Percentiles rank a stretch among this genome's conserved stretches.
Evolutionary conservation across 2,797 vertebrate species (phyloP).

Genomic region (Serranus cabrilla): DNA sequence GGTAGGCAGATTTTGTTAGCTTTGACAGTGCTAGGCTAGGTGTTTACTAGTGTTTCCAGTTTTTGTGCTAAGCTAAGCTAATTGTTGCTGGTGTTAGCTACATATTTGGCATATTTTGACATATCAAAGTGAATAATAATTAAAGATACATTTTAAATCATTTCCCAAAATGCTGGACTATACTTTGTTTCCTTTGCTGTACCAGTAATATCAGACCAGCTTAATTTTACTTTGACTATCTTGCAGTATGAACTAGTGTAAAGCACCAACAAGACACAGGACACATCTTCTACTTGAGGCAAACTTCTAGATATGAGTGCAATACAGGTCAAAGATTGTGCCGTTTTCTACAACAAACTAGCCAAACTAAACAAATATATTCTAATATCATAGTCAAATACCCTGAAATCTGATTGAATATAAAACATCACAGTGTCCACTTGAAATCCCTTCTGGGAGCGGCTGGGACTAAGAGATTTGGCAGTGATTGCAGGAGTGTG

Average conservation of each 20-base stretch:
- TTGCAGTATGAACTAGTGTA: not conserved
- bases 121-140: too few species aligned
- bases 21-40: too few species aligned
- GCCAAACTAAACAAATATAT: not conserved
- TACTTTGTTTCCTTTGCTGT: not conserved
- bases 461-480: conserved; percentile 37
- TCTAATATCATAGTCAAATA: not conserved
- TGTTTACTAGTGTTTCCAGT: too few species aligned
- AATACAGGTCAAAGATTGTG: conserved; percentile 4
- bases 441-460: not conserved
- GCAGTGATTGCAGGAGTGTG: conserved; percentile 60
- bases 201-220: not conserved
- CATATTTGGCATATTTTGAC: too few species aligned
- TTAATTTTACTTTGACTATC: not conserved
- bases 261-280: conserved; percentile 17
- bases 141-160: too few species aligned
- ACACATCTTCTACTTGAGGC: conserved; percentile 15
- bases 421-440: conserved; percentile 46
- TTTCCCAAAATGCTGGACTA: not conserved
- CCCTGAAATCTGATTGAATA: conserved; percentile 16
- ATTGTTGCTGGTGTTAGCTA: not conserved
- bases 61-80: too few species aligned
- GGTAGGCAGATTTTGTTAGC: too few species aligned
- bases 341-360: not conserved
- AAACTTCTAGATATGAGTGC: not conserved